Evolutionary conservation across 2,113 vertebrate genomes (phyloP).

Genomic region (Prionailurus viverrinus): DNA sequence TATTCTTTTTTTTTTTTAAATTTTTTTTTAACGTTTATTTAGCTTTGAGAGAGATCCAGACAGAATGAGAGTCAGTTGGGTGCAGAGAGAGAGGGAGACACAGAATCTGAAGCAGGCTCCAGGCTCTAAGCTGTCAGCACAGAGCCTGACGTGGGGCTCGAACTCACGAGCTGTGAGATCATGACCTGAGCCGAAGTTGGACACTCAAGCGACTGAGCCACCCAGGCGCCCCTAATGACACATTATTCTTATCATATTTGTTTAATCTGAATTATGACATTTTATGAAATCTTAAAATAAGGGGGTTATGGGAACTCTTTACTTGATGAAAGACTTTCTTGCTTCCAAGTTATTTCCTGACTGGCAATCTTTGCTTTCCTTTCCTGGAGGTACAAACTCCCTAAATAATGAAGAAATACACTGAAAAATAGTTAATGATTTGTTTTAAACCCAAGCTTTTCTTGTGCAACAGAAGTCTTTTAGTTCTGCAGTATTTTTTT

Average conservation of each 20-base stretch:
- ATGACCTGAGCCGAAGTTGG: too few species aligned
- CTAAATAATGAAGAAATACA: conserved; percentile 3
- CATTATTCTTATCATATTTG: not conserved
- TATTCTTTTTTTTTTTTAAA: not conserved
- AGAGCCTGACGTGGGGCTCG: too few species aligned
- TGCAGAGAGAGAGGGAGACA: too few species aligned
- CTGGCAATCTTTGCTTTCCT: not conserved
- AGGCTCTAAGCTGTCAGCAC: too few species aligned
- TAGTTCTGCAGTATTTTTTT: not conserved
- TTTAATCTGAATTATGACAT: conserved; percentile 10
- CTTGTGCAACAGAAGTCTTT: not conserved
- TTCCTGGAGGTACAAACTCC: not conserved
- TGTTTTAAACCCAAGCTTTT: not conserved
- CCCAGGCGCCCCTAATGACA: too few species aligned
- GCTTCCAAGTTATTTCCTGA: not conserved
- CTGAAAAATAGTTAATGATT: not conserved
- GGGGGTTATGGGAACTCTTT: not conserved
- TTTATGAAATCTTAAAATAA: conserved; percentile 20
- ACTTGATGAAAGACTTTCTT: not conserved
- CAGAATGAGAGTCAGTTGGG: too few species aligned
- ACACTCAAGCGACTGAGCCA: too few species aligned
- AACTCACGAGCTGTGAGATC: too few species aligned
- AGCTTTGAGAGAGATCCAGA: too few species aligned
- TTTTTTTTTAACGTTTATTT: too few species aligned
- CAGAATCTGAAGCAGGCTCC: too few species aligned